Evolutionary conservation across 2,113 vertebrate species (phyloP).

Genomic region (Vombatus ursinus): DNA sequence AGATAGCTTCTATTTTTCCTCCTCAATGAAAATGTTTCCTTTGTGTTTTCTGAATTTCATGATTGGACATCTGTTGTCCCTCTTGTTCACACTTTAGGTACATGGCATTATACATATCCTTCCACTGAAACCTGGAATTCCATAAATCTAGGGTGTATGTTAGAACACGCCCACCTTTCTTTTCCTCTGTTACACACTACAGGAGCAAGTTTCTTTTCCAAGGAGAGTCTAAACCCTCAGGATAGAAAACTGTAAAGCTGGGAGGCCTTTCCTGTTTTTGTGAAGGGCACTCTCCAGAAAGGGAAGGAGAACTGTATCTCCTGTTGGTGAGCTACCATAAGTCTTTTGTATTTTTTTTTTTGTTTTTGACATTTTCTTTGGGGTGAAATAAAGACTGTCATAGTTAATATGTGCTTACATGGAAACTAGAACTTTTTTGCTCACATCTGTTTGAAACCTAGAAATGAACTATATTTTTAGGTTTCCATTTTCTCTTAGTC

Average conservation of each 20-base stretch:
- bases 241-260: background rate
- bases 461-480: background rate
- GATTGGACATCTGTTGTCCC: background rate
- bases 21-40: background rate
- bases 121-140: background rate
- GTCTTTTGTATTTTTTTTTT: background rate
- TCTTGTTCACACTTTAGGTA: background rate
- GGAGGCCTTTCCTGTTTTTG: background rate
- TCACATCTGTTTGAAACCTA: background rate
- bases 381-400: background rate
- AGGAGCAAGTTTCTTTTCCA: background rate
- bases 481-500: background rate
- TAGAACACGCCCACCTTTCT: background rate
- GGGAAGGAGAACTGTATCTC: background rate
- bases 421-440: background rate
- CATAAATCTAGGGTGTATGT: background rate
- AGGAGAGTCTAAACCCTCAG: background rate
- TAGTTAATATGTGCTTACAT: background rate
- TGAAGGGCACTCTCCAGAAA: background rate
- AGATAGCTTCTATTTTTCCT: background rate
- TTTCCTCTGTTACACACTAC: background rate
- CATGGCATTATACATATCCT: background rate
- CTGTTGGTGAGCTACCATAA: background rate
- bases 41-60: background rate
- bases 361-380: background rate